These are phyloP conservation scores for Macrosiphum euphorbiae DNA, from an alignment of 2,888 invertebrate species.

Conservation along the genomic window DNA sequence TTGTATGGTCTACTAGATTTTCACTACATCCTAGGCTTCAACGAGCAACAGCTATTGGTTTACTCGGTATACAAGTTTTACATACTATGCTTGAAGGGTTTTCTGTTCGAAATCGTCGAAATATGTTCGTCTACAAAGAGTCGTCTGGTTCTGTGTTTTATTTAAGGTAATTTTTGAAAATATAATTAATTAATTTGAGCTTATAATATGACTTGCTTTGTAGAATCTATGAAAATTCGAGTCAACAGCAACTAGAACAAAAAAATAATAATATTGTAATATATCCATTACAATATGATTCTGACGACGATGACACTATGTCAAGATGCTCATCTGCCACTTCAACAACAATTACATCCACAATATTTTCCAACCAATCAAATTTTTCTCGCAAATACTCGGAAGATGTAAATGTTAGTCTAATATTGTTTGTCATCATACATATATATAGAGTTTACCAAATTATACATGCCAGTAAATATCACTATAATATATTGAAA, in stretches of 20 bases:
- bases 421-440: background rate
- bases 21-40: slow-evolving; percentile 80
- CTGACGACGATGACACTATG: slow-evolving; percentile 49
- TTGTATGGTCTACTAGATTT: slow-evolving; percentile 81
- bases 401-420: slow-evolving; percentile 31
- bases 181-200: background rate
- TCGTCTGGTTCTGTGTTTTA: slow-evolving; percentile 76
- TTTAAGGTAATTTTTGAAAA: slow-evolving; percentile 70
- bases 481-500: background rate
- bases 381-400: slow-evolving; percentile 43
- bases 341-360: slow-evolving; percentile 52
- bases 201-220: background rate
- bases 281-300: slow-evolving; percentile 35
- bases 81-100: slow-evolving; percentile 78
- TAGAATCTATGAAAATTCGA: slow-evolving; percentile 47
- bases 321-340: slow-evolving; percentile 60
- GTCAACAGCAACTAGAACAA: slow-evolving; percentile 48
- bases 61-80: slow-evolving; percentile 77
- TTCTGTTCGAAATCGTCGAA: slow-evolving; percentile 79
- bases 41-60: slow-evolving; percentile 75
- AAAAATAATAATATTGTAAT: slow-evolving; percentile 27
- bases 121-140: slow-evolving; percentile 84
- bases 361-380: background rate
- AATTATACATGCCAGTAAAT: background rate
- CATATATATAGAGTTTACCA: background rate